Percentiles rank a stretch among this genome's conserved stretches.
Conservation (phyloP, 2,113 vertebrate genomes). For the Cygnus buccinator region DNA sequence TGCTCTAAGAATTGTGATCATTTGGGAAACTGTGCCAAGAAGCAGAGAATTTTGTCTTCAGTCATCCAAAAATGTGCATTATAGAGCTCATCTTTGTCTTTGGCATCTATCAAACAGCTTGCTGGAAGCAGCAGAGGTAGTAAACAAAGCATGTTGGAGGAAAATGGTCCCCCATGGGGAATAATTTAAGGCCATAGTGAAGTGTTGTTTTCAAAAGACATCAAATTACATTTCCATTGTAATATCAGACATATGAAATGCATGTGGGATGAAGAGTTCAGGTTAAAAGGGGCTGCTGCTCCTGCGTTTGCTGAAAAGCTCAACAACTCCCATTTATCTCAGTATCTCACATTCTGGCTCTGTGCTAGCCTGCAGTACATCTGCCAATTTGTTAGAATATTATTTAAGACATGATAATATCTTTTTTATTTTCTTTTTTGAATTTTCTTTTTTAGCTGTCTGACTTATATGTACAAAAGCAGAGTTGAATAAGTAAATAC, state of each 20-base stretch:
- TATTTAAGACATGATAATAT: background rate
- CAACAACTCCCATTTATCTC: background rate
- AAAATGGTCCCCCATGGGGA: slow-evolving; percentile 48
- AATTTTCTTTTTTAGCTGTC: background rate
- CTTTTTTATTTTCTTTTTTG: background rate
- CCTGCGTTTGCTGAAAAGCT: background rate
- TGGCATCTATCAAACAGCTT: slow-evolving; percentile 45
- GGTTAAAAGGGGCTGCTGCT: background rate
- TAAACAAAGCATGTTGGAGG: slow-evolving; percentile 46
- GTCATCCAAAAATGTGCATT: slow-evolving; percentile 22
- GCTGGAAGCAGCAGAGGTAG: slow-evolving; percentile 22
- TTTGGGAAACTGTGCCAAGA: slow-evolving; percentile 35
- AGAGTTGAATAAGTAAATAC: background rate
- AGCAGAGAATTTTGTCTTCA: slow-evolving; percentile 27
- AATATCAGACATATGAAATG: background rate
- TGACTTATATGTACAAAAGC: background rate
- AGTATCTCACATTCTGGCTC: background rate
- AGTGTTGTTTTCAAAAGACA: slow-evolving; percentile 46
- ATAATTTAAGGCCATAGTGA: slow-evolving; percentile 45
- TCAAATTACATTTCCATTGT: slow-evolving; percentile 20
- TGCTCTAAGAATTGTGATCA: slow-evolving; percentile 41
- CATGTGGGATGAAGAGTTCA: background rate
- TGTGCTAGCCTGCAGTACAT: background rate
- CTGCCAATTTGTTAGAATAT: background rate
- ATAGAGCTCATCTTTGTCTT: slow-evolving; percentile 18